Base-by-base conservation (phyloP, 2,888 invertebrate genomes). In the Melolontha melolontha region DNA sequence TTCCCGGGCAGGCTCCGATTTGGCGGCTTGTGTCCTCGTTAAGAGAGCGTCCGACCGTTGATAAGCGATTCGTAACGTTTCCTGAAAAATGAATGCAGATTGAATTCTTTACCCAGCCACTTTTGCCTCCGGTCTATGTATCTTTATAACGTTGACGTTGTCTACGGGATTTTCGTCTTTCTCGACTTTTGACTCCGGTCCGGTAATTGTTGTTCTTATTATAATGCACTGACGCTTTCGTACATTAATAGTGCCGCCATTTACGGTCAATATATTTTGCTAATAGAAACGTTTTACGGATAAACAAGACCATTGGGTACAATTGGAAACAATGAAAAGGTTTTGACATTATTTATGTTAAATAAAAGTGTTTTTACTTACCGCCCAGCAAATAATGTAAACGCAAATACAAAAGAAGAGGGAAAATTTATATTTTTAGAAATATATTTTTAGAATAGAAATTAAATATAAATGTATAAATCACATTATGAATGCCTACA, bases 41-140 rank as follows among this genome's bases (percentile, higher is more conserved):
- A 73, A 71, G 62, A 51, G 68, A 71, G 73, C 71, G 72, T 73
- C 68, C 70, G 63, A 72, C 73, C 73, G 71, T 72, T 68, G 67
- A 73, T 73, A 73, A 73, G 71, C 72, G 71, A 73, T 73, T 72
- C 73, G 62, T 27, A 41, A 51, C 62, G 70, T 69, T 71, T 71
- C 71, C 71, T 68, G 71, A 69, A 71, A 71, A 71, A 67, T 68
- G 66, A 70, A 70, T 67, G 68, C 71, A 71, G 65, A 71, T 71
- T 67, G 69, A 65, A 71, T 71, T 67, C 69, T 44, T 66, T 44
- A 34, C 34, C 34, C 34, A 34, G 34, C 34, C 34, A 34, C 34
- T 34, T 34, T 34, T 34, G 34, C 34, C 34, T 34, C 34, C 34
- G 34, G 10, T 34, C 34, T 34, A 34, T 34, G 34, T 34, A 34